Base-by-base conservation (phyloP, 30 jellyfish, hydroid and myxozoan species). In the Calvadosia cruxmelitensis region DNA sequence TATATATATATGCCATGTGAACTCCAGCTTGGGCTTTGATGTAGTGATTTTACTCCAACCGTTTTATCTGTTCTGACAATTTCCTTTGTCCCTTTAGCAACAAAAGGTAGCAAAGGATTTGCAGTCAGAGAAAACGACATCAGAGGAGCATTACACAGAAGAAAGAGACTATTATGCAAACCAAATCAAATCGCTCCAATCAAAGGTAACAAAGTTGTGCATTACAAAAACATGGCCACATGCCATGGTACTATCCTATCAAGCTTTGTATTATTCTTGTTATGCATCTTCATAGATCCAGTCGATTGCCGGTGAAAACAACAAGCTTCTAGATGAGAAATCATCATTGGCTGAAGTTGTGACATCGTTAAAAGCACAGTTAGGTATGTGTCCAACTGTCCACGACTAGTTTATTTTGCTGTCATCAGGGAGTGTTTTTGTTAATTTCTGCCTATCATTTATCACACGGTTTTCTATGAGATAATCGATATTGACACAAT, bases 81-180 rank as follows among this genome's bases (percentile, higher is more conserved):
- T n/a, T n/a, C n/a, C n/a, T 53, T 12, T 31, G 1, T 42, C 27
- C 1, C 27, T 69, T 1, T 50, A 86, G 96, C 96, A 86, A 74
- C 48, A 64, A 34, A 24, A 50, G 7, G 75, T 86, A 34, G 66
- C 79, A 27, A 82, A 74, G 32, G 78, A 63, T 52, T 74, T 86
- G 42, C 79, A 78, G 30, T 63, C 83, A 2, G 94, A 79, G 31
- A 86, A 86, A 63, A 73, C 84, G 28, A 87, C 68, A 32, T 53
- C 79, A n/a, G 57, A 76, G 36, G 92, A 86, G 66, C 67, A 73
- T 53, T 70, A 86, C 27, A 83, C 75, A 35, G 94, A 78, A 24
- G 80, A 53, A 26, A 64, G 73, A 68, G 86, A 80, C 28, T 66
- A 66, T 63, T 63, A 73, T 28, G 92, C 79, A 24, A 27, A 34